Evolutionary conservation across 2,888 invertebrate genomes (phyloP).

Genomic region (Calliphora vomitoria): DNA sequence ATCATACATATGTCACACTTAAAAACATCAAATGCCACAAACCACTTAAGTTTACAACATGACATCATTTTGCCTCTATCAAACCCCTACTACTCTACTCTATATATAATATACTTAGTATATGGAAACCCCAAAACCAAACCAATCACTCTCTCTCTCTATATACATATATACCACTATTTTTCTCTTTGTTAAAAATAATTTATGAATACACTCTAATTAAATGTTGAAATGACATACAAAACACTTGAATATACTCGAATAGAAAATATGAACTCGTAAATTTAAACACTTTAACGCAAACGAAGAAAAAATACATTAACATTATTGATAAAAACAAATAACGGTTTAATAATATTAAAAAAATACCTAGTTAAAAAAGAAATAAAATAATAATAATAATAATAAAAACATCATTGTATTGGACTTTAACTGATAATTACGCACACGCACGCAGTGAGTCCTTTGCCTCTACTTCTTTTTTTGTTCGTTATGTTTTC

Average conservation of each 20-base stretch:
- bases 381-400: not conserved
- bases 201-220: not conserved
- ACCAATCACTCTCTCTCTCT: not conserved
- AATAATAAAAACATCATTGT: conserved; percentile 77
- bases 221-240: conserved; percentile 29
- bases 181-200: not conserved
- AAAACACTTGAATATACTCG: conserved; percentile 14
- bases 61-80: conserved; percentile 30
- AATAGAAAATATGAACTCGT: conserved; percentile 15
- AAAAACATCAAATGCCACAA: conserved; percentile 31
- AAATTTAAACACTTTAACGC: conserved; percentile 8
- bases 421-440: conserved; percentile 84
- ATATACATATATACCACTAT: not conserved
- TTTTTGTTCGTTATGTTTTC: not conserved
- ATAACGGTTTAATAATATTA: conserved; percentile 20
- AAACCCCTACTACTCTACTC: not conserved
- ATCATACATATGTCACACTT: conserved; percentile 34
- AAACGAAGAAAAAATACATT: not conserved
- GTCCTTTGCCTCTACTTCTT: conserved; percentile 78
- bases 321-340: not conserved
- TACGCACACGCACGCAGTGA: conserved; percentile 85
- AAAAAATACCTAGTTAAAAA: conserved; percentile 20
- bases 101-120: not conserved
- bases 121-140: not conserved
- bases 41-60: conserved; percentile 41